Base-by-base conservation (phyloP, 2,888 invertebrate species). In the Diogma glabrata region DNA sequence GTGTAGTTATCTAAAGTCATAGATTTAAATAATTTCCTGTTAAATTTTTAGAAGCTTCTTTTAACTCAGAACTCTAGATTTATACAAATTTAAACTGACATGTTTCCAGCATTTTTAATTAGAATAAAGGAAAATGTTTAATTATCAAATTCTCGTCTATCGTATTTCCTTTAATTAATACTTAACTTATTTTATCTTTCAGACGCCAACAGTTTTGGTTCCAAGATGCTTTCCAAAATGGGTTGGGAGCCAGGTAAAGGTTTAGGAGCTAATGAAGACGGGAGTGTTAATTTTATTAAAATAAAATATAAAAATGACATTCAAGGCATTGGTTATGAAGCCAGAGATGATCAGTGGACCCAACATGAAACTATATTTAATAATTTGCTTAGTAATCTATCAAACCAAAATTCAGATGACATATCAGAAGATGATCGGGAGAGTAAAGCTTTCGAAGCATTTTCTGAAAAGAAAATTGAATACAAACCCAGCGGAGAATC, bases 181-280 rank as follows among this genome's bases (percentile, higher is more conserved):
- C n/a, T n/a, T n/a, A n/a, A n/a, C n/a, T 43, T 43, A 61, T 70
- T 10, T 57, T 87, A n/a, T n/a, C n/a, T n/a, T n/a, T n/a, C n/a
- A n/a, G 93, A 93, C 73, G 74, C 77, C 3, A 79, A 74, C 50
- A 89, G 90, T 63, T 88, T 89, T 67, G 94, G 93, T 0, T 88
- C 89, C 57, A 84, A 84, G 67, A 85, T 96, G 86, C 70, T 96
- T 61, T 88, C 93, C 66, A 94, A 90, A 72, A 90, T 96, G 87
- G 96, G 96, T 2, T 96, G 96, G 95, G 77, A 80, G 22, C 80
- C 81, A 57, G 95, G 95, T 1, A 87, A 87, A 70, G 95, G 95
- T 10, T 77, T 96, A 47, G 96, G 96, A 47, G 77, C 81, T 0
- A 81, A 85, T 20, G 83, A 85, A 63, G 80, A 89, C 67, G 96